Base-by-base conservation (phyloP, 2,113 vertebrate species). In the Pheucticus melanocephalus region DNA sequence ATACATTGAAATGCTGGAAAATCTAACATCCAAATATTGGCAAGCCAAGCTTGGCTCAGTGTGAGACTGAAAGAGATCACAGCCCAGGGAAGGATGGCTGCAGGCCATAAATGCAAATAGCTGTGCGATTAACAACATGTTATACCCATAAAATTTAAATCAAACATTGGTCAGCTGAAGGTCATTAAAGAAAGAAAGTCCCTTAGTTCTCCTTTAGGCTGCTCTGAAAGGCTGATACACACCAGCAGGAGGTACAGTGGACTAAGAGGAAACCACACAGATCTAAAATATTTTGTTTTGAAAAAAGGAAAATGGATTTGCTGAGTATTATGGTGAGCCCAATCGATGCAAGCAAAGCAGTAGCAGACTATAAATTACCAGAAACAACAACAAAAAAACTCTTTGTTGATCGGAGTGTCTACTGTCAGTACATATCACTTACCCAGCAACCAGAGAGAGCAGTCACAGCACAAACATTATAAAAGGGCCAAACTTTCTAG, bases 21-120 rank as follows among this genome's bases (percentile, higher is more conserved):
- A 86, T 35, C 47, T 27, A 78, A 77, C 63, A 45, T 66, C 35
- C 64, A 71, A 47, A 78, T 53, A 72, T 6, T 35, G 40, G 78
- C 86, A 20, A 93, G 88, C 23, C 86, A 69, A 73, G 86, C 23
- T 86, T 76, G 53, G 68, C 79, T 89, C 68, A 25, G 73, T 31
- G 64, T 0, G 4, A 83, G 76, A 45, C 6, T 63, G 61, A 71
- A 90, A 60, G 65, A 72, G 68, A 90, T 84, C 76, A 44, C 79
- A 84, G 69, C 79, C 65, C 95, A 92, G 81, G 40, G 72, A 90
- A 93, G 42, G 54, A 86, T 73, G 87, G 91, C 82, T 93, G 59
- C 76, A 84, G 83, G 91, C 77, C 82, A 94, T 64, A 90, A 95
- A 92, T 88, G 86, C 85, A 96, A 94, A 96, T 91, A 93, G 73